Percentiles rank a stretch among this genome's conserved stretches.
Evolutionary conservation across 2,888 invertebrate species (phyloP).

Genomic region (Caradrina kadenii): DNA sequence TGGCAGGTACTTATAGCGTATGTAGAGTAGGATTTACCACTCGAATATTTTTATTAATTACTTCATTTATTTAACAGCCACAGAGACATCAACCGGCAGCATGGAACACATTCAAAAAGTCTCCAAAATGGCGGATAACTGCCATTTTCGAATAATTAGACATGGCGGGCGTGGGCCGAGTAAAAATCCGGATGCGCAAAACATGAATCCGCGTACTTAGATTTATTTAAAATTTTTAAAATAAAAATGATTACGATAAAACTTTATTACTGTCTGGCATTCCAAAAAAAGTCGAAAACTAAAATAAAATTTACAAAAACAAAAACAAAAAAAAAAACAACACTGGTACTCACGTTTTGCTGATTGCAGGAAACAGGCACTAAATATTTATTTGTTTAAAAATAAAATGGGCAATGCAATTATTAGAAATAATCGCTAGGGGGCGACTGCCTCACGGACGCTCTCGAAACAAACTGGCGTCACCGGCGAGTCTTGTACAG

Average conservation of each 20-base stretch:
- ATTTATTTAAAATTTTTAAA: neutral
- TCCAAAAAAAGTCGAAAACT: too few species aligned
- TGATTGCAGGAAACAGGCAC: conserved; percentile 37
- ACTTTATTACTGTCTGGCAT: neutral
- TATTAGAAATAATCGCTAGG: conserved; percentile 17
- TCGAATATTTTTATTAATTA: too few species aligned
- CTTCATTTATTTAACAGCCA: neutral
- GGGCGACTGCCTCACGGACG: conserved; percentile 42
- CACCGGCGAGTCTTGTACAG: neutral
- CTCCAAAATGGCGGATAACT: conserved; percentile 51
- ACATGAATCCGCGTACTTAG: neutral
- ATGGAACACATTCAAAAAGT: conserved; percentile 6
- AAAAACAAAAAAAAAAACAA: conserved; percentile 1
- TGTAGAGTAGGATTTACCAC: neutral
- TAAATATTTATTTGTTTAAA: conserved; percentile 31
- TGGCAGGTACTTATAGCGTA: neutral
- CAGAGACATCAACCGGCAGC: neutral
- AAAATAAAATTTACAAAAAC: neutral
- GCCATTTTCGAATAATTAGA: neutral
- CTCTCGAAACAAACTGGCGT: conserved; percentile 30
- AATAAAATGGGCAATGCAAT: conserved; percentile 13
- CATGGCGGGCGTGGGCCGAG: neutral
- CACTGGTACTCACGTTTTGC: conserved; percentile 48
- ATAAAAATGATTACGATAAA: neutral
- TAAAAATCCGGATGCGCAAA: neutral